These are phyloP conservation scores for Fukomys damarensis DNA, from an alignment of 2,113 vertebrate species.

Conservation along the genomic window DNA sequence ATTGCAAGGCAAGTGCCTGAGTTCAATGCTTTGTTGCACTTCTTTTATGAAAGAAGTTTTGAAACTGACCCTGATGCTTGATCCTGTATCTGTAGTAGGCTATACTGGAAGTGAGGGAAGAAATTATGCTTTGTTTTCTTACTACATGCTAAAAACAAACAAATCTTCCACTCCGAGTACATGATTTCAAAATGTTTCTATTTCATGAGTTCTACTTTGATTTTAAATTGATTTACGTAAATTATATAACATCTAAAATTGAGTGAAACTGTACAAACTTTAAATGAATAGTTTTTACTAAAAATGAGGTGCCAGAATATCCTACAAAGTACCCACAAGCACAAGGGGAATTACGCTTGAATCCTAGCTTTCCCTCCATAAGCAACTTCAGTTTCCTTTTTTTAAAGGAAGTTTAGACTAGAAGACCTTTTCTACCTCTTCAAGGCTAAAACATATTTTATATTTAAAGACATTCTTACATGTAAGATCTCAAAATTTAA, in stretches of 20 bases:
- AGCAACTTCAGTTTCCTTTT: not conserved
- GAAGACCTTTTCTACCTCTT: not conserved
- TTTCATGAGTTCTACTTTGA: not conserved
- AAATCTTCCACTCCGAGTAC: not conserved
- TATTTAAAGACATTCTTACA: not conserved
- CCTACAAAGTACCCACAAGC: not conserved
- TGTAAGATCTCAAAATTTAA: not conserved
- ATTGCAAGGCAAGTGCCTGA: constrained; percentile 23
- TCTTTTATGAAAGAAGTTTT: not conserved
- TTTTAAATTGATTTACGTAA: not conserved
- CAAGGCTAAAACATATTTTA: not conserved
- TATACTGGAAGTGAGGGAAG: accelerated
- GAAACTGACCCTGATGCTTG: constrained; percentile 18
- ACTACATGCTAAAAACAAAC: not conserved
- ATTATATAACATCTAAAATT: not conserved
- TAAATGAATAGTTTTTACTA: not conserved
- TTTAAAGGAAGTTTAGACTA: not conserved
- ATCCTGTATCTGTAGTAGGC: not conserved
- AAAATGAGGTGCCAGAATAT: not conserved
- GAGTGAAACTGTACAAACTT: not conserved
- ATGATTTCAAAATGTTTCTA: not conserved
- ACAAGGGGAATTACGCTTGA: not conserved
- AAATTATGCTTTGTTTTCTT: not conserved
- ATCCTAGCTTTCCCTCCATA: not conserved
- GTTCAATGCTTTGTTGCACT: not conserved